A percentile compares a stretch with the other conserved stretches of the same genome.
These are phyloP conservation scores for Esox niger DNA, from an alignment of 2,113 vertebrate genomes.

Conservation along the genomic window DNA sequence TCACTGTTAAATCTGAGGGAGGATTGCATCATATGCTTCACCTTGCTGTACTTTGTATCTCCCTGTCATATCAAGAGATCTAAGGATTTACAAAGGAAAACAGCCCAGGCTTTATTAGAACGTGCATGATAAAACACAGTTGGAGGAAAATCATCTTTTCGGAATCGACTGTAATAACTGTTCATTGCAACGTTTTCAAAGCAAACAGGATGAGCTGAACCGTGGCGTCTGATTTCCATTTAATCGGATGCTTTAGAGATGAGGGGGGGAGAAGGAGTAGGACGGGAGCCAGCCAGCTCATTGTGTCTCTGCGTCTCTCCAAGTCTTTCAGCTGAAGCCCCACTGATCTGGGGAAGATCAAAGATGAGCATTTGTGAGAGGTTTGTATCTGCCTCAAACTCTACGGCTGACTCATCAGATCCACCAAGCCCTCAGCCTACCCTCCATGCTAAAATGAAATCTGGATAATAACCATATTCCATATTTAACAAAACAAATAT, in stretches of 20 bases:
- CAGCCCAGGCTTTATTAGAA: not conserved
- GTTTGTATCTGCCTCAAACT: conserved; percentile 55
- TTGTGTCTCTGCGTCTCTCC: conserved; percentile 55
- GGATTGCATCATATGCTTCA: not conserved
- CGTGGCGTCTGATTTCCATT: conserved; percentile 48
- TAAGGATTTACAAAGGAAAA: not conserved
- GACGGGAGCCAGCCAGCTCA: conserved; percentile 52
- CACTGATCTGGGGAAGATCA: conserved; percentile 69
- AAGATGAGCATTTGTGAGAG: conserved; percentile 70
- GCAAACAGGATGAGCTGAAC: conserved; percentile 28
- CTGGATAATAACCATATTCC: conserved; percentile 46
- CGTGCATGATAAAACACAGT: conserved; percentile 27
- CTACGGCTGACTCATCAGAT: conserved; percentile 62
- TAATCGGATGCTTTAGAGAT: conserved; percentile 58
- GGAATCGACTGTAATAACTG: conserved; percentile 26
- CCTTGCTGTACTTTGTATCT: not conserved
- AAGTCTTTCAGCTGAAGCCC: conserved; percentile 53
- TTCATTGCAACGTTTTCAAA: conserved; percentile 32
- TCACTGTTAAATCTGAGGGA: not conserved
- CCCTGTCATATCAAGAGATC: not conserved
- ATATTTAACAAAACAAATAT: conserved; percentile 53
- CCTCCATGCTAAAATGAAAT: conserved; percentile 46
- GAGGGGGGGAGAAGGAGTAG: conserved; percentile 30
- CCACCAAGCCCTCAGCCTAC: conserved; percentile 19
- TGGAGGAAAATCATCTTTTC: conserved; percentile 7